Conservation (phyloP, 1,140 invertebrate species). For the Andrena cerasifolii region DNA sequence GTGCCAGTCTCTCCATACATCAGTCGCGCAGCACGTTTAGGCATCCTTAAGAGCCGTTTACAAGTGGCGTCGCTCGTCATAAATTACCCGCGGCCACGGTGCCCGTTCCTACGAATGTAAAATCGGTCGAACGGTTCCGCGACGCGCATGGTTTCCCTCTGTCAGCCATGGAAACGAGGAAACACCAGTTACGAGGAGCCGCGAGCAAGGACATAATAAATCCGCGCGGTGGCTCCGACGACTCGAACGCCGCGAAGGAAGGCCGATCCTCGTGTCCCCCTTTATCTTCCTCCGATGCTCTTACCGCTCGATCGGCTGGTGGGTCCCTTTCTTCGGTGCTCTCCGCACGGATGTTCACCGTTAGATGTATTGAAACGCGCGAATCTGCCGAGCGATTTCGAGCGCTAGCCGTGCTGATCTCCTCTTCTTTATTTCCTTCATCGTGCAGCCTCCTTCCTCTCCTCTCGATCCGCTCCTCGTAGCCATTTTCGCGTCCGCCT, state of each 20-base stretch:
- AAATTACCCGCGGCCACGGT: conserved; percentile 4
- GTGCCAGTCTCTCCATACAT: conserved; percentile 24
- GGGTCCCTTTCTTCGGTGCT: not conserved
- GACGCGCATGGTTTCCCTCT: conserved; percentile 15
- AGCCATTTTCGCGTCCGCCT: not conserved
- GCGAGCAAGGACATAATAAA: conserved; percentile 30
- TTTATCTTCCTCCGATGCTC: conserved; percentile 5
- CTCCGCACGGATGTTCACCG: conserved; percentile 52
- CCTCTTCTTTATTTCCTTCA: not conserved
- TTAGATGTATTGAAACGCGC: conserved; percentile 67
- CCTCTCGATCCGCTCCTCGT: not conserved
- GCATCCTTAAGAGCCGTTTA: conserved; percentile 34
- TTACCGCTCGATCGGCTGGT: not conserved
- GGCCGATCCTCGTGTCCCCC: conserved; percentile 6
- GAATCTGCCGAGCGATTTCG: conserved; percentile 53
- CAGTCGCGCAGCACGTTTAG: conserved; percentile 24
- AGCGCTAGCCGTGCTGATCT: conserved; percentile 25
- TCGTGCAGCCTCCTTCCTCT: not conserved
- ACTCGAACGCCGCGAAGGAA: conserved; percentile 21
- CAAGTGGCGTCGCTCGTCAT: conserved; percentile 13
- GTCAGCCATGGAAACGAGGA: not conserved
- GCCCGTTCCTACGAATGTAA: conserved; percentile 13
- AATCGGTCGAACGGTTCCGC: conserved; percentile 30
- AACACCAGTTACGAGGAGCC: conserved; percentile 3
- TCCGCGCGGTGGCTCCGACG: conserved; percentile 8